Conservation (phyloP, 2,888 invertebrate genomes). For the Papilio protenor region DNA sequence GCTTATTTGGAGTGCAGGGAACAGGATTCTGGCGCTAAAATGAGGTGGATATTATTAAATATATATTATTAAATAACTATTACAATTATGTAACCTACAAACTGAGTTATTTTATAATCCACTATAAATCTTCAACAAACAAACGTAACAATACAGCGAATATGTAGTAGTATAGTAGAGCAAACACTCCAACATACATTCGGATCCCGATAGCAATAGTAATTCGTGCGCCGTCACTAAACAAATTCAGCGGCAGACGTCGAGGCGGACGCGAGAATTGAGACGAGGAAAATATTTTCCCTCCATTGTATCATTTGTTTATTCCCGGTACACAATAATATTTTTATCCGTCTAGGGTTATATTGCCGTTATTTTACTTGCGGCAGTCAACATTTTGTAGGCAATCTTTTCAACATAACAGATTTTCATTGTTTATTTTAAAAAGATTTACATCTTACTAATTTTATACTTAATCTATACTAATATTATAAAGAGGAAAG, state of each 20-base stretch:
- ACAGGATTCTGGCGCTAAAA: no score
- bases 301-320: slow-evolving; percentile 38
- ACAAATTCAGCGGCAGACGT: slow-evolving; percentile 59
- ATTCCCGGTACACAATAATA: slow-evolving; percentile 24
- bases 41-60: no score
- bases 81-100: no score
- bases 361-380: slow-evolving; percentile 24
- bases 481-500: no score
- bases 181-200: slow-evolving; percentile 24
- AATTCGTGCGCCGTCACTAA: slow-evolving; percentile 73
- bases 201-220: slow-evolving; percentile 70
- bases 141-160: background rate
- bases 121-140: background rate
- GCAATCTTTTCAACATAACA: slow-evolving; percentile 3
- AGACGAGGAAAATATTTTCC: slow-evolving; percentile 44
- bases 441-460: background rate
- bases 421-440: background rate
- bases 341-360: slow-evolving; percentile 29
- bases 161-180: slow-evolving; percentile 3
- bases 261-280: slow-evolving; percentile 45
- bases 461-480: no score
- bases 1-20: no score
- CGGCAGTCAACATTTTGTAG: background rate
- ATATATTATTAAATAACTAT: no score
- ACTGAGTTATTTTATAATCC: background rate